Evolutionary conservation across 2,113 vertebrate genomes (phyloP).

Genomic region (Chitala chitala): DNA sequence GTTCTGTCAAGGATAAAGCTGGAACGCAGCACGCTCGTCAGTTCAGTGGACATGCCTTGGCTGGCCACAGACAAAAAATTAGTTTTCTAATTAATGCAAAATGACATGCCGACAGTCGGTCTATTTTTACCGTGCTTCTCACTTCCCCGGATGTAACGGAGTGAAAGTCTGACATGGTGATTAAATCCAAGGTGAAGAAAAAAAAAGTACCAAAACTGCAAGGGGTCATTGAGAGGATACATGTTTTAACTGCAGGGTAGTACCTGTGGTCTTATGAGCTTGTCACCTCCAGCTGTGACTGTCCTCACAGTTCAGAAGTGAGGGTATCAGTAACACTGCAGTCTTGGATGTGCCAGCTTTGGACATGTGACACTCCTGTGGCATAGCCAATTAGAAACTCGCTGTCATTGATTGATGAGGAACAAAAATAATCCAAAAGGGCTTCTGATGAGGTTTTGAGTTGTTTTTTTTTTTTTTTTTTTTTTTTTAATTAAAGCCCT

Average conservation of each 20-base stretch:
- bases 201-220: neutral
- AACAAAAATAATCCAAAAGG: neutral
- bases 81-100: slow-evolving; percentile 48
- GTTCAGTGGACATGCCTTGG: slow-evolving; percentile 22
- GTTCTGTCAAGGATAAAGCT: slow-evolving; percentile 14
- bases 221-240: neutral
- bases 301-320: neutral
- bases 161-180: neutral
- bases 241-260: neutral
- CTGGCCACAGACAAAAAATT: slow-evolving; percentile 18
- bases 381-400: neutral
- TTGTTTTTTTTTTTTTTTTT: neutral
- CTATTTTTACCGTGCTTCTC: slow-evolving; percentile 36
- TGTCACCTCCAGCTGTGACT: neutral
- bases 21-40: neutral
- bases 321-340: neutral
- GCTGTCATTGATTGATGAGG: neutral
- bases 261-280: too few relatives aligned
- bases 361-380: neutral
- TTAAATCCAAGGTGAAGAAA: slow-evolving; percentile 34
- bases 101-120: slow-evolving; percentile 38
- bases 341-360: neutral
- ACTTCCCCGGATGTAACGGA: slow-evolving; percentile 18
- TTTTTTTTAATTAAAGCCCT: neutral
- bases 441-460: neutral